Base-by-base conservation (phyloP, 92 coral and sea anemone genomes). In the Zoanthus sociatus region DNA sequence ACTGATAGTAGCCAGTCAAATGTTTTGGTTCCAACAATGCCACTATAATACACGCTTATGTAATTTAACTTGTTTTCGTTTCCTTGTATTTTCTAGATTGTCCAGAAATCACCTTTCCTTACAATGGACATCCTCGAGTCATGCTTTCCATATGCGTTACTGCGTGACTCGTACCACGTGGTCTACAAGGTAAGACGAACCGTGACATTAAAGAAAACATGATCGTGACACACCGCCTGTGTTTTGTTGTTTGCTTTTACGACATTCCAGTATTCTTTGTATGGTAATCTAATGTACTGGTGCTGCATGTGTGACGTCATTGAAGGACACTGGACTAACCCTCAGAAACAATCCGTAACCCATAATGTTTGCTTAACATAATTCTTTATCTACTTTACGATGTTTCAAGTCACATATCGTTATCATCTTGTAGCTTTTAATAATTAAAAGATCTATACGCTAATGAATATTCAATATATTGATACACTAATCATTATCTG, bases 61-160 rank as follows among this genome's bases (percentile, higher is more conserved):
- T 50, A 0, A 0, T 8, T 44, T 42, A 13, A 42, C 44, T 10
- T 42, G 1, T 3, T 16, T 73, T 84, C 4, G 1, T 42, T 17
- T 8, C 30, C 53, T 3, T 37, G 42, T 60, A 10, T 56, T 66
- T 50, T 63, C 9, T 75, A 97, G 99, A 93, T 97, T 70, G 97
- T 97, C 14, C 95, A 95, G 60, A 93, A 95, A 15, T 95, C 98
- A 18, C 99, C 99, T 0, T 95, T 93, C 92, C 96, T 97, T 0
- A 97, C 99, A 11, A 97, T 97, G 99, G 99, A 97, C 83, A 96
- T 97, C 16, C 64, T 97, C 26, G 99, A 97, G 79, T 95, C 99
- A 15, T 97, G 99, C 73, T 97, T 97, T 73, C 99, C 99, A 0
- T 97, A 97, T 77, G 95, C 98, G 12, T 74, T 97, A 30, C 83